Evolutionary conservation across 1,140 invertebrate species (phyloP).

Genomic region (Papilio aristodemus): DNA sequence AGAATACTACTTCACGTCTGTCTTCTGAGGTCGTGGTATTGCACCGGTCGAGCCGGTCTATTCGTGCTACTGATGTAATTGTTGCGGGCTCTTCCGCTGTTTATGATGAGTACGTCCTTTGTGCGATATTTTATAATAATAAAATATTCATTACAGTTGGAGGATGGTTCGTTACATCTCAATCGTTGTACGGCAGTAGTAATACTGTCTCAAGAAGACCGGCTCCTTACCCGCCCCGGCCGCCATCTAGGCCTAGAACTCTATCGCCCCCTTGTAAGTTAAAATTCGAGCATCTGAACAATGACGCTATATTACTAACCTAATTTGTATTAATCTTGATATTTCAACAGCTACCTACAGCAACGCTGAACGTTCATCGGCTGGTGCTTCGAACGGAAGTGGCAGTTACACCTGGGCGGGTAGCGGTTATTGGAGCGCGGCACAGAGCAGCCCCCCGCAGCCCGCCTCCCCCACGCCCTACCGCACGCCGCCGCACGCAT

Average conservation of each 20-base stretch:
- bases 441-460: conserved; percentile 66
- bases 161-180: conserved; percentile 78
- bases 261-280: conserved; percentile 74
- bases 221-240: conserved; percentile 75
- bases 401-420: conserved; percentile 71
- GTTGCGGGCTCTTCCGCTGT: too few species aligned
- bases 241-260: conserved; percentile 71
- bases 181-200: conserved; percentile 70
- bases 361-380: conserved; percentile 65
- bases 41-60: too few species aligned
- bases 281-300: too few species aligned
- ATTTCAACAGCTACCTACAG: conserved; percentile 64
- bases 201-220: conserved; percentile 65
- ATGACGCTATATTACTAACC: too few species aligned
- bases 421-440: conserved; percentile 65
- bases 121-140: neutral
- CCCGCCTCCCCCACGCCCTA: conserved; percentile 63
- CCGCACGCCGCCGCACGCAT: conserved; percentile 64
- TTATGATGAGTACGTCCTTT: neutral
- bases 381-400: conserved; percentile 60
- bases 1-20: too few species aligned
- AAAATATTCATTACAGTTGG: conserved; percentile 63
- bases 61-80: too few species aligned
- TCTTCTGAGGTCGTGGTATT: too few species aligned
- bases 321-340: too few species aligned